These are phyloP conservation scores for Odontocolon sp. DNA, from an alignment of 2,888 invertebrate species.

Conservation along the genomic window DNA sequence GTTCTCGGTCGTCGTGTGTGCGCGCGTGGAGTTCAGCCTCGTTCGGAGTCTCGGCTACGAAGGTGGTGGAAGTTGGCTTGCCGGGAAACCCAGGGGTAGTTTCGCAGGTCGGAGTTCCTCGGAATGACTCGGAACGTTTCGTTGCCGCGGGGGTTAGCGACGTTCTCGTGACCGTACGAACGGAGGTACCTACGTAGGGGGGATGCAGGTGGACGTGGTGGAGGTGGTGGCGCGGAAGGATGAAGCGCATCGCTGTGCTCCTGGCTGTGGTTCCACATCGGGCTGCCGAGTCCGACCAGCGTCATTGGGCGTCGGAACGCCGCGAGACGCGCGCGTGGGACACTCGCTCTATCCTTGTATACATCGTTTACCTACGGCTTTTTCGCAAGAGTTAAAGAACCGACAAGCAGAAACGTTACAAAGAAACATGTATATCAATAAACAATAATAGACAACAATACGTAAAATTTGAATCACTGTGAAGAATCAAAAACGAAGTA, in stretches of 20 bases:
- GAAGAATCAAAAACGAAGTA: too few relatives aligned
- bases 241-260: conserved; percentile 55
- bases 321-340: conserved; percentile 69
- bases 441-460: too few relatives aligned
- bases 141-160: conserved; percentile 29
- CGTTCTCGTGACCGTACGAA: conserved; percentile 5
- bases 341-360: conserved; percentile 46
- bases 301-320: conserved; percentile 78
- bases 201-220: conserved; percentile 52
- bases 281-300: conserved; percentile 50
- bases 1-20: neutral
- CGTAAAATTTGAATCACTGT: too few relatives aligned
- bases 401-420: neutral
- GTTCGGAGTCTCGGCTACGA: neutral
- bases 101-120: conserved; percentile 41
- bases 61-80: conserved; percentile 38
- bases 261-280: conserved; percentile 40
- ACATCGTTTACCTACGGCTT: conserved; percentile 3
- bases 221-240: conserved; percentile 51
- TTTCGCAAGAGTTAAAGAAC: neutral
- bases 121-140: conserved; percentile 49
- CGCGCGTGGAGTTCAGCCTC: conserved; percentile 31
- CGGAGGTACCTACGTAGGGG: conserved; percentile 11
- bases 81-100: conserved; percentile 48
- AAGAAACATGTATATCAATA: too few relatives aligned